phyloP scores from a whole-genome alignment of 2,797 vertebrate species.

The Myiotriccus ornatus region DNA sequence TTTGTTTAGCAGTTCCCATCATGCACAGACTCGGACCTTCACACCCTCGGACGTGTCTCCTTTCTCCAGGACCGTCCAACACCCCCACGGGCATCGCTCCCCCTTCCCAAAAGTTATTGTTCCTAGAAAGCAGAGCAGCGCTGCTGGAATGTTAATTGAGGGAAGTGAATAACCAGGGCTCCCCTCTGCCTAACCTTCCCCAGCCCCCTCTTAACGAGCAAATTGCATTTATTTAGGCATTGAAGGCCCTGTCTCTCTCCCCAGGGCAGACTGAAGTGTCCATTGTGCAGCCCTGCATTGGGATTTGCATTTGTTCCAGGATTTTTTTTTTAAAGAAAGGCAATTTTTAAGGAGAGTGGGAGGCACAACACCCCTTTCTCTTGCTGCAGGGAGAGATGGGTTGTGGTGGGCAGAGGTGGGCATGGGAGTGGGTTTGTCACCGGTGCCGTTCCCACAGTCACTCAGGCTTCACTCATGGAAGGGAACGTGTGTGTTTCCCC shows the following conservation, averaged over 20 bases:
- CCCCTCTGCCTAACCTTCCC: constrained; percentile 48
- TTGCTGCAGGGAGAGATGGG: not conserved
- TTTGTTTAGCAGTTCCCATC: constrained; percentile 10
- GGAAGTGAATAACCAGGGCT: constrained; percentile 49
- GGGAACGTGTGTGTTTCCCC: not conserved
- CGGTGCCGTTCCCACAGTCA: not conserved
- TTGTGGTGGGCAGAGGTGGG: not conserved
- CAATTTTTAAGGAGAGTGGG: not conserved
- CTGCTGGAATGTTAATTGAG: constrained; percentile 71
- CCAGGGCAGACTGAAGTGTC: constrained; percentile 19
- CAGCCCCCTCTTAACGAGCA: constrained; percentile 43
- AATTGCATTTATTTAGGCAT: constrained; percentile 62
- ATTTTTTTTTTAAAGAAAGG: not conserved
- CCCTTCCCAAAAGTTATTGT: constrained; percentile 44
- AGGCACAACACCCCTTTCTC: not conserved
- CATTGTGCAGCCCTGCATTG: constrained; percentile 16
- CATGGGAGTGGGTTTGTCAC: not conserved
- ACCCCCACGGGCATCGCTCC: not conserved
- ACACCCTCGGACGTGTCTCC: not conserved
- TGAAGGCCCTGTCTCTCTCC: constrained; percentile 22
- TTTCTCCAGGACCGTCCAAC: constrained; percentile 24
- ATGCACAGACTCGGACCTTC: not conserved
- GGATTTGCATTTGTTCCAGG: constrained; percentile 42
- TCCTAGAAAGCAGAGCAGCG: constrained; percentile 39
- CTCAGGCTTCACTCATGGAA: fast-evolving